Percentiles rank a stretch among this genome's conserved stretches.
phyloP scores from a whole-genome alignment of 1,140 invertebrate species.

The Philaenus spumarius region DNA sequence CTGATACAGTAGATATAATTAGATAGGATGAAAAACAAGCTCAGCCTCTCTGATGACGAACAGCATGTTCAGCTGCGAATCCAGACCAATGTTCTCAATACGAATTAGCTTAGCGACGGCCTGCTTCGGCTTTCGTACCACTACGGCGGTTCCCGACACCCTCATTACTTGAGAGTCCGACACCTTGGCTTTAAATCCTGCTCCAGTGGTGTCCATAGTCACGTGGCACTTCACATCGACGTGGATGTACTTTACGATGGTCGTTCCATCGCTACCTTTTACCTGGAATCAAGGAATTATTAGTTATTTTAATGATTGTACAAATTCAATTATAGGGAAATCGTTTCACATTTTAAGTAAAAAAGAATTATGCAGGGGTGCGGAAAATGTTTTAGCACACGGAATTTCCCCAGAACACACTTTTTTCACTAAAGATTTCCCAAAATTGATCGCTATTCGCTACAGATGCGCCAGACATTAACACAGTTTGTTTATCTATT shows the following conservation, averaged over 20 bases:
- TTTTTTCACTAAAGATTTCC: too few species aligned
- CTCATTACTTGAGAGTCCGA: constrained; percentile 52
- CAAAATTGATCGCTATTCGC: too few species aligned
- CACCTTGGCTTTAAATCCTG: constrained; percentile 39
- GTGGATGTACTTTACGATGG: constrained; percentile 54
- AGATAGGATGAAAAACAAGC: constrained; percentile 50
- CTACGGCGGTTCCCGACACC: constrained; percentile 55
- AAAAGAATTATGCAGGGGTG: too few species aligned
- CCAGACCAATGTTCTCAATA: constrained; percentile 57
- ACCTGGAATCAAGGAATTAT: constrained; percentile 34
- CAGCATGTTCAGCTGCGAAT: constrained; percentile 55
- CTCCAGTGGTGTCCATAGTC: constrained; percentile 47
- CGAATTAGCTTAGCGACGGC: constrained; percentile 46
- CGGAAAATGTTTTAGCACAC: too few species aligned
- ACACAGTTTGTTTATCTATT: too few species aligned
- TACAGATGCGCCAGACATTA: too few species aligned
- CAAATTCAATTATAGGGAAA: too few species aligned
- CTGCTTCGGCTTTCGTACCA: constrained; percentile 48
- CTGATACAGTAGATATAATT: not conserved
- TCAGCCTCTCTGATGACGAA: constrained; percentile 53
- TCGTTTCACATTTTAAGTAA: too few species aligned
- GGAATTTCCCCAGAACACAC: too few species aligned
- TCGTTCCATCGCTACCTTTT: constrained; percentile 40
- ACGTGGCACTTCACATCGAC: constrained; percentile 59
- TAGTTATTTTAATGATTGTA: too few species aligned